Percentiles rank a stretch among this genome's conserved stretches.
Conservation (phyloP, 2,113 vertebrate genomes). For the Sakesphorus luctuosus region DNA sequence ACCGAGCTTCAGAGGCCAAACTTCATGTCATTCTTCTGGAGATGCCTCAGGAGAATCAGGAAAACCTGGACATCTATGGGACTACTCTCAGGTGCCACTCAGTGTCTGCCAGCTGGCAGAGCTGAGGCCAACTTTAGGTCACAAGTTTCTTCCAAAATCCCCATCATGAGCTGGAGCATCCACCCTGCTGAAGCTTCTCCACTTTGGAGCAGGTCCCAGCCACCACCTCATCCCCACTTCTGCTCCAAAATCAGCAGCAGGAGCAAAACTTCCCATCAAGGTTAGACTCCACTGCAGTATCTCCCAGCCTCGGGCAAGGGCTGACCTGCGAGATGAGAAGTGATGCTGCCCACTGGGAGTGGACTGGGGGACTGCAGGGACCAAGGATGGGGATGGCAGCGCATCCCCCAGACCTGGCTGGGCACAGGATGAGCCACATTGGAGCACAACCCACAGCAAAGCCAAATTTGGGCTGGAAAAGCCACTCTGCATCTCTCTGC, state of each 20-base stretch:
- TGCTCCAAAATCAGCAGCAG: neutral
- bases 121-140: neutral
- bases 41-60: neutral
- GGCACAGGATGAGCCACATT: rapidly evolving
- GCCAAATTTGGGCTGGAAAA: neutral
- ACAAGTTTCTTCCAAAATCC: neutral
- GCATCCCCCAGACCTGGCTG: rapidly evolving
- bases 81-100: neutral
- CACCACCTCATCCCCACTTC: neutral
- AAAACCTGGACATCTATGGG: neutral
- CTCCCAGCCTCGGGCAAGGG: rapidly evolving
- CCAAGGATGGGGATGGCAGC: rapidly evolving
- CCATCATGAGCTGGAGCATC: neutral
- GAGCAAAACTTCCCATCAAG: neutral
- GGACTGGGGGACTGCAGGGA: rapidly evolving
- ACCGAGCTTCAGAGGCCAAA: neutral
- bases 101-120: neutral
- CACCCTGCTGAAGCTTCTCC: neutral
- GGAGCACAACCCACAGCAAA: neutral
- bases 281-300: neutral
- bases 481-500: neutral
- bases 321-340: rapidly evolving
- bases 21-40: neutral
- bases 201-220: neutral
- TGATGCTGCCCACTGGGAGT: rapidly evolving